Conservation (phyloP, 2,113 vertebrate species). For the Vulpes vulpes region DNA sequence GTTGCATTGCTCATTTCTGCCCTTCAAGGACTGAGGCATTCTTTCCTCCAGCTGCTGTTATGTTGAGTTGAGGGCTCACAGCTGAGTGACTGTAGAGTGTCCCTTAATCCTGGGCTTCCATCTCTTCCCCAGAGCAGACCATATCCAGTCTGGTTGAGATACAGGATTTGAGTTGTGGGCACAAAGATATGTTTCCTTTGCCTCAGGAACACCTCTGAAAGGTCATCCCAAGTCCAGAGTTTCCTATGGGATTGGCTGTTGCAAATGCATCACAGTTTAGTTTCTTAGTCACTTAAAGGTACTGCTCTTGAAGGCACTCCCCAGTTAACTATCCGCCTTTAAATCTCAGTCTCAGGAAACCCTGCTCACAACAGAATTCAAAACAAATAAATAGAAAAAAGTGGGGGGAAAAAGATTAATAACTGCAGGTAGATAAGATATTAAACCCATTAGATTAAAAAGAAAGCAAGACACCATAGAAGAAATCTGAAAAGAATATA, state of each 20-base stretch:
- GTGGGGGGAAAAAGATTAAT: neutral
- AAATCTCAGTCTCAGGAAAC: neutral
- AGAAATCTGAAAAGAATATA: neutral
- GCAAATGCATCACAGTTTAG: neutral
- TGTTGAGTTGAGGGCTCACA: neutral
- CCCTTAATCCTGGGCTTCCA: neutral
- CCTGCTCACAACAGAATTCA: neutral
- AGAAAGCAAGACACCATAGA: neutral
- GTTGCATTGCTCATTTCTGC: neutral
- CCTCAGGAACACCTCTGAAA: neutral
- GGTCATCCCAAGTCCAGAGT: neutral
- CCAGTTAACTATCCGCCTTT: neutral
- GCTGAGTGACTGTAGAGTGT: neutral
- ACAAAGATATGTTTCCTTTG: neutral
- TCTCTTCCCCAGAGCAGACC: neutral
- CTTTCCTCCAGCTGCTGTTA: neutral
- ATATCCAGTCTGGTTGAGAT: neutral
- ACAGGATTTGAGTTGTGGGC: neutral
- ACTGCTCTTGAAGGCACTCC: neutral
- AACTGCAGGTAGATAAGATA: neutral
- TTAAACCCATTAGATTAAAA: neutral
- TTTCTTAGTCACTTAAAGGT: neutral
- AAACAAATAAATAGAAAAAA: neutral
- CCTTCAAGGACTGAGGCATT: neutral
- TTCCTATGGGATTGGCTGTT: neutral